These are phyloP conservation scores for Micoletzkya japonica DNA, from an alignment of 2,888 invertebrate species.

Conservation along the genomic window DNA sequence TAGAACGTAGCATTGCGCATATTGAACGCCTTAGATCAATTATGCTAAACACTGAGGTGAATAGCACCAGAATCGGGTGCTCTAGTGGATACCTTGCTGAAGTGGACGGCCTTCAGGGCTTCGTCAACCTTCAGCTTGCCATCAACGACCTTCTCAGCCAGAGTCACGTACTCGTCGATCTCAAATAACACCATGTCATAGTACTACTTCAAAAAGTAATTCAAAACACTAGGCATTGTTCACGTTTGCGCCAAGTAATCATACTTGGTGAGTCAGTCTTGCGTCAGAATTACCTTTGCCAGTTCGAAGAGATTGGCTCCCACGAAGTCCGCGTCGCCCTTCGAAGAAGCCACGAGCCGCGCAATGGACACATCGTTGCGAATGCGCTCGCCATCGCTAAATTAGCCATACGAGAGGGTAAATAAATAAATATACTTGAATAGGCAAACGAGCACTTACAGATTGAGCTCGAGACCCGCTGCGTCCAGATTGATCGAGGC, in stretches of 20 bases:
- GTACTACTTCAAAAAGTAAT: neutral
- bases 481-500: slow-evolving; percentile 39
- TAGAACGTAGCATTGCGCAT: neutral
- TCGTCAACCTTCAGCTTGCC: slow-evolving; percentile 32
- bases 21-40: no score
- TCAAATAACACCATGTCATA: slow-evolving; percentile 27
- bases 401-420: slow-evolving; percentile 20
- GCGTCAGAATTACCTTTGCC: slow-evolving; percentile 30
- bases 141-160: slow-evolving; percentile 33
- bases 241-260: no score
- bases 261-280: no score
- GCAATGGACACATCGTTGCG: slow-evolving; percentile 49
- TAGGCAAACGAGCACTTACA: slow-evolving; percentile 29
- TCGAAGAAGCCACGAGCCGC: slow-evolving; percentile 41
- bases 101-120: slow-evolving; percentile 27
- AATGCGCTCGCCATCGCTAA: slow-evolving; percentile 47
- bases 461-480: slow-evolving; percentile 33
- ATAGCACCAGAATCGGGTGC: no score
- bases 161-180: slow-evolving; percentile 39
- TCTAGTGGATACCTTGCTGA: slow-evolving; percentile 17
- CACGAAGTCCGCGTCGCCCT: slow-evolving; percentile 35
- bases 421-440: neutral
- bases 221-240: no score
- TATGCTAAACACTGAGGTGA: no score
- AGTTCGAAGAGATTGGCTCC: slow-evolving; percentile 38